phyloP scores from a whole-genome alignment of 2,797 vertebrate species.

The Florisuga fusca region DNA sequence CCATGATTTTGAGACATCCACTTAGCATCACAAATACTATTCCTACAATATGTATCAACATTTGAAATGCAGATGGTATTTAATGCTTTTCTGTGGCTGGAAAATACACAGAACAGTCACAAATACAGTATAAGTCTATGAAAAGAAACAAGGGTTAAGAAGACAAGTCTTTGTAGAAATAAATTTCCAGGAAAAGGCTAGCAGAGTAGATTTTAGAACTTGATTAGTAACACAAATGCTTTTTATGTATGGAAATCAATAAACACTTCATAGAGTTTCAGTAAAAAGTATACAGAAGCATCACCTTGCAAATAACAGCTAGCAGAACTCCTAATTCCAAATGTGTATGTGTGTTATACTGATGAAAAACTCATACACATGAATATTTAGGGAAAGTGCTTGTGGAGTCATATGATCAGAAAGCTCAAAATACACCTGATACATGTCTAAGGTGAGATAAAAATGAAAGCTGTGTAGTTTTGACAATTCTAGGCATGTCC shows the following conservation, averaged over 20 bases:
- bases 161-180: background rate
- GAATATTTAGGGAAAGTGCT: background rate
- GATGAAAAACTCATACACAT: background rate
- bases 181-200: background rate
- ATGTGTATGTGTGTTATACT: accelerated
- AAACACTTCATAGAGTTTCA: background rate
- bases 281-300: background rate
- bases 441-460: background rate
- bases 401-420: background rate
- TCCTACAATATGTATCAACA: background rate
- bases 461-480: background rate
- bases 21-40: conserved; percentile 22
- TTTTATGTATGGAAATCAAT: background rate
- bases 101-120: background rate
- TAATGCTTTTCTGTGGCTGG: background rate
- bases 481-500: background rate
- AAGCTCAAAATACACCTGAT: background rate
- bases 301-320: background rate
- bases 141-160: background rate
- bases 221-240: background rate
- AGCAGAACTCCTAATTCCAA: background rate
- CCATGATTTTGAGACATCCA: background rate
- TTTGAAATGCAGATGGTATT: conserved; percentile 5
- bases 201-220: background rate
- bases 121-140: background rate